A percentile compares a stretch with the other conserved stretches of the same genome.
These are phyloP conservation scores for Periparus ater DNA, from an alignment of 2,797 vertebrate genomes.

Conservation along the genomic window DNA sequence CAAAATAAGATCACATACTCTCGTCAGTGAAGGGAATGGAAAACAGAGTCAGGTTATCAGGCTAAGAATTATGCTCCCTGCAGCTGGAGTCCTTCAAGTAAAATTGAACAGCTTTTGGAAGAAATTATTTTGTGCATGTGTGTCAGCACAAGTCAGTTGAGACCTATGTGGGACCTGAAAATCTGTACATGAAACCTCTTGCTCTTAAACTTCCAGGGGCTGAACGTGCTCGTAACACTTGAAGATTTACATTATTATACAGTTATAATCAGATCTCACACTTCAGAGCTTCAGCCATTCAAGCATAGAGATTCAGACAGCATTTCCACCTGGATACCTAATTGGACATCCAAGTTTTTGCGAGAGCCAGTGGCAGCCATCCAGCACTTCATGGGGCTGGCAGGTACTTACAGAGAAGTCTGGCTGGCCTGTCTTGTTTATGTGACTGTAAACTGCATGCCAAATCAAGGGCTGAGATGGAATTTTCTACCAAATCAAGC, in stretches of 20 bases:
- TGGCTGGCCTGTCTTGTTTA: background rate
- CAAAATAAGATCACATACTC: background rate
- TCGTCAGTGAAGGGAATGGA: background rate
- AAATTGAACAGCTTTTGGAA: background rate
- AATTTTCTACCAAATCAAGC: background rate
- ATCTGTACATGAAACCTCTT: background rate
- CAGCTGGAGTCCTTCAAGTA: background rate
- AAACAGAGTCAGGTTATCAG: background rate
- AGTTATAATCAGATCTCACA: background rate
- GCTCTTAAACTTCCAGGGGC: background rate
- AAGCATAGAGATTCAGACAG: background rate
- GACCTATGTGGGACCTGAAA: background rate
- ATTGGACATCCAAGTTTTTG: background rate
- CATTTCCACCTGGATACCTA: conserved; percentile 33
- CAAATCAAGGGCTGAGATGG: background rate
- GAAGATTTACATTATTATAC: background rate
- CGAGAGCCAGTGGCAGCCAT: background rate
- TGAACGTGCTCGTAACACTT: background rate
- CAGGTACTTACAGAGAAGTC: background rate
- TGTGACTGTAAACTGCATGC: background rate
- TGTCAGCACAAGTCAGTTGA: background rate
- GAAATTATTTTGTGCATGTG: background rate
- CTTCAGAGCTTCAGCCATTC: background rate
- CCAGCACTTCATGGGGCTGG: background rate
- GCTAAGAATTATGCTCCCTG: background rate